Evolutionary conservation across 2,888 invertebrate genomes (phyloP).

Genomic region (Stenchaetothrips biformis): DNA sequence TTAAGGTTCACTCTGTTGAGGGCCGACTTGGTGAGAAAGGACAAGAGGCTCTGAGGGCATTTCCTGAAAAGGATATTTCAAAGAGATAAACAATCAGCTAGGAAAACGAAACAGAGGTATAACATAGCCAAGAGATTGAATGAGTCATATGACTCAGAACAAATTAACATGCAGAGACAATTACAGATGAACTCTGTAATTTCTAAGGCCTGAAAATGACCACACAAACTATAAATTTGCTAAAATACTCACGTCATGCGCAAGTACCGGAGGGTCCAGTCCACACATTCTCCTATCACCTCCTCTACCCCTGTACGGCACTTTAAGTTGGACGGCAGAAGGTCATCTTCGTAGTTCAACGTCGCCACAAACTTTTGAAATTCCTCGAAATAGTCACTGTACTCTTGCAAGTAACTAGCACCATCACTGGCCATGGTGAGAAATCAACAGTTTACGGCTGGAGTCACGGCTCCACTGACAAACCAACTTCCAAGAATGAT

Average conservation of each 20-base stretch:
- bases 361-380: background rate
- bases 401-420: background rate
- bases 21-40: constrained; percentile 43
- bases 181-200: background rate
- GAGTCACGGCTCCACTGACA: background rate
- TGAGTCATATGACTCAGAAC: background rate
- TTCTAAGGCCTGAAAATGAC: background rate
- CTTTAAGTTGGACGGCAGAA: constrained; percentile 4
- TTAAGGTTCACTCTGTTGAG: constrained; percentile 50
- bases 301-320: background rate
- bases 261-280: constrained; percentile 4
- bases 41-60: constrained; percentile 60
- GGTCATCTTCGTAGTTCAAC: background rate
- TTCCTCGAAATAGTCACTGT: background rate
- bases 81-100: background rate
- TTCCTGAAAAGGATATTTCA: constrained; percentile 51
- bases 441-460: background rate
- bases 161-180: background rate
- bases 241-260: background rate
- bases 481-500: background rate
- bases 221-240: background rate
- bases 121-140: background rate
- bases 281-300: background rate
- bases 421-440: background rate
- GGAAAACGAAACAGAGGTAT: background rate